Conservation (phyloP, 2,888 invertebrate genomes). For the Pammene fasciana region DNA sequence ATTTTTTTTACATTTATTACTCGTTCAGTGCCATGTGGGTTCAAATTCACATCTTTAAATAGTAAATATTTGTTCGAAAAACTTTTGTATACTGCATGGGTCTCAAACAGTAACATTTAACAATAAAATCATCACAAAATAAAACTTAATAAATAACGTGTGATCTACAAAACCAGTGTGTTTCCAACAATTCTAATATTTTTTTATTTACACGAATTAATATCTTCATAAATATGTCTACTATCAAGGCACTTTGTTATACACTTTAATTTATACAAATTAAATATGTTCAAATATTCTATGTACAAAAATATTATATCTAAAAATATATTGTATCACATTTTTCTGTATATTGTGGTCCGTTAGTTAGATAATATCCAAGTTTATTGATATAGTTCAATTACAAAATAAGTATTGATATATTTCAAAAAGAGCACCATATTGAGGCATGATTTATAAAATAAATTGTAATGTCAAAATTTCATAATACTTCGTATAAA, state of each 20-base stretch:
- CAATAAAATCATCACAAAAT: conserved; percentile 68
- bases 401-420: conserved; percentile 45
- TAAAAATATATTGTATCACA: conserved; percentile 79
- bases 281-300: conserved; percentile 39
- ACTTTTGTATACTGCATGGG: conserved; percentile 12
- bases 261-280: conserved; percentile 45
- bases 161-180: conserved; percentile 70
- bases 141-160: conserved; percentile 59
- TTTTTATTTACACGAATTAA: conserved; percentile 51
- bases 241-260: conserved; percentile 61
- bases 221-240: conserved; percentile 50
- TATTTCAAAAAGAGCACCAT: conserved; percentile 61
- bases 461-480: conserved; percentile 32
- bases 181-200: conserved; percentile 52
- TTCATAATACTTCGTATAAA: conserved; percentile 41
- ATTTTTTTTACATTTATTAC: not conserved
- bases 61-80: conserved; percentile 36
- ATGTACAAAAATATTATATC: conserved; percentile 62
- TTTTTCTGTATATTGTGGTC: conserved; percentile 67
- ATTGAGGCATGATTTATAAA: conserved; percentile 29
- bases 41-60: not conserved
- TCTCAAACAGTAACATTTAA: conserved; percentile 42
- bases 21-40: no score
- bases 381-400: conserved; percentile 47
- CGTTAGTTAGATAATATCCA: conserved; percentile 55